Percentiles rank a stretch among this genome's conserved stretches.
Evolutionary conservation across 2,113 vertebrate genomes (phyloP).

Genomic region (Bubo scandiacus): DNA sequence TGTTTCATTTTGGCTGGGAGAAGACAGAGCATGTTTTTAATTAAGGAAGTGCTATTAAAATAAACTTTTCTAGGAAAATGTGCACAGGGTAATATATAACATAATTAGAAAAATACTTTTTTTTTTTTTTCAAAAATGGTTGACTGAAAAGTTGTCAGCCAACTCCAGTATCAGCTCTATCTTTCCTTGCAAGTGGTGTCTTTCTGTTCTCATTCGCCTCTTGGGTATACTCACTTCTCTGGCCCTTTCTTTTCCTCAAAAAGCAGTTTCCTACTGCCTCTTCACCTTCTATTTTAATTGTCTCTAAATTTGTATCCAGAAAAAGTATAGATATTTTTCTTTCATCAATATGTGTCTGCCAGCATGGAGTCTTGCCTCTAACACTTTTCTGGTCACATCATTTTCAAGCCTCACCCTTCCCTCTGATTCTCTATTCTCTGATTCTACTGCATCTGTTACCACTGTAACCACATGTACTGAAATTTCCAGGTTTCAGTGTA

Average conservation of each 20-base stretch:
- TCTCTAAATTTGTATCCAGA: background rate
- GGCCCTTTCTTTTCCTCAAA: background rate
- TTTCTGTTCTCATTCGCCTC: background rate
- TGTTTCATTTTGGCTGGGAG: slow-evolving; percentile 42
- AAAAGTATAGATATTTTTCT: background rate
- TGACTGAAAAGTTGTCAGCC: background rate
- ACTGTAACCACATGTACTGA: background rate
- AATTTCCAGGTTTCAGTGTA: background rate
- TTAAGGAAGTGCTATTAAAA: slow-evolving; percentile 49
- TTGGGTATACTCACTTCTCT: background rate
- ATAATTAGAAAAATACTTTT: slow-evolving; percentile 1
- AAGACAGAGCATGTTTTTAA: slow-evolving; percentile 61
- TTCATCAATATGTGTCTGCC: background rate
- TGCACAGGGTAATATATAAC: background rate
- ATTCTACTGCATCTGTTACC: background rate
- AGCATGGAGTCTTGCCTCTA: background rate
- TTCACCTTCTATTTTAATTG: background rate
- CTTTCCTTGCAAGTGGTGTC: background rate
- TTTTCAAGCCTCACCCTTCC: background rate
- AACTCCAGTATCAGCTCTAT: background rate
- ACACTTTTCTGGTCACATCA: background rate
- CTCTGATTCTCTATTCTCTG: background rate
- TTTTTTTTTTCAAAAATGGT: background rate
- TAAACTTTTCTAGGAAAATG: slow-evolving; percentile 49
- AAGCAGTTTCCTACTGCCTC: background rate